Conservation (phyloP, 2,888 invertebrate genomes). For the Pristionchus exspectatus region DNA sequence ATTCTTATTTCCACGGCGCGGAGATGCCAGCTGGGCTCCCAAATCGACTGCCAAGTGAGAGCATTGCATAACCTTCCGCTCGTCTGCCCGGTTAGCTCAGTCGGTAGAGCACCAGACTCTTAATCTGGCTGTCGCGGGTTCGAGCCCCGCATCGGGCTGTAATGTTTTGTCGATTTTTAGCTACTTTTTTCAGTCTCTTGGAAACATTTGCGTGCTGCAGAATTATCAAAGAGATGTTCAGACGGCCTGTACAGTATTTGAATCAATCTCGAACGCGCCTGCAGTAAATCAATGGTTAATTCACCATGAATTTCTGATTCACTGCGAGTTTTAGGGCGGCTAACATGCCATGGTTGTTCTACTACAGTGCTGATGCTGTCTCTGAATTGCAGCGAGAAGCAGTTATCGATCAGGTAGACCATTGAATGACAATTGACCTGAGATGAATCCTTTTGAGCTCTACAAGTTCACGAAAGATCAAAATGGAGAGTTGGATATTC, state of each 20-base stretch:
- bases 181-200: constrained; percentile 82
- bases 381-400: constrained; percentile 70
- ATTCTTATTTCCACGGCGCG: constrained; percentile 25
- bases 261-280: constrained; percentile 40
- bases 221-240: constrained; percentile 79
- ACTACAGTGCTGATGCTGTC: constrained; percentile 70
- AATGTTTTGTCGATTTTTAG: constrained; percentile 11
- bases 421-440: not conserved
- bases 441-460: not conserved
- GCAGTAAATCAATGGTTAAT: constrained; percentile 48
- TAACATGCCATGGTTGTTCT: constrained; percentile 67
- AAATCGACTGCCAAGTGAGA: constrained; percentile 50
- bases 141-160: constrained; percentile 68
- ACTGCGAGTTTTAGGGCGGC: constrained; percentile 50
- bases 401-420: constrained; percentile 66
- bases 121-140: constrained; percentile 69
- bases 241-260: constrained; percentile 62
- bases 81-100: constrained; percentile 64
- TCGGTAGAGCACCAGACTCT: constrained; percentile 70
- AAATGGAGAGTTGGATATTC: constrained; percentile 70
- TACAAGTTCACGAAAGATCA: constrained; percentile 49
- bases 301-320: not conserved
- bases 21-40: constrained; percentile 51
- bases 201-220: constrained; percentile 85
- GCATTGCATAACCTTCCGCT: not conserved